Evolutionary conservation across 2,888 invertebrate genomes (phyloP), one percentile per base, ranked within the genome.

Genomic region (Steinernema scapterisci): DNA sequence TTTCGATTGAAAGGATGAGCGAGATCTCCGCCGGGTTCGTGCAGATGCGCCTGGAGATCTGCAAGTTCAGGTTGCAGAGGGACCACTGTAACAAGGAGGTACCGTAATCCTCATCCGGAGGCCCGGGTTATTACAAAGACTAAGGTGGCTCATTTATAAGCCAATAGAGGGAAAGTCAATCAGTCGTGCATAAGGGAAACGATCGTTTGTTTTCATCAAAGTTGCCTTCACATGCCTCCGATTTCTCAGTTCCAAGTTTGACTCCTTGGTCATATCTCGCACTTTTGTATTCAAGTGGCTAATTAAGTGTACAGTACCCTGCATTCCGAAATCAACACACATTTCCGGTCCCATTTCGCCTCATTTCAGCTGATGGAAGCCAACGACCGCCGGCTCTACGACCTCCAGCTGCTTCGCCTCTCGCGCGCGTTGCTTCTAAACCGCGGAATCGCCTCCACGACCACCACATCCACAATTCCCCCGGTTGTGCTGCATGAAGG

Each of bases 381-480:
- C 27, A 82, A 80, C 38, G 81, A 81, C 23, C 70, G 54, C 6
- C 78, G 80, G 27, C 70, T 77, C 56, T 83, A 83, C 71, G 73
- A 77, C n/a, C 73, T 81, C 19, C 63, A 82, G 21, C 72, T 76
- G 51, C 75, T 82, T 25, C 72, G 81, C 16, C 63, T 63, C 27
- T 63, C 63, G 16, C 21, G 63, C 2, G 27, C 63, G 31, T 31
- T 31, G 16, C 27, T 63, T 5, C 31, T 63, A 16, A 11, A 16
- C 16, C 63, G 63, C 31, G 16, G 27, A 21, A 25, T 16, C 27
- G 16, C 27, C 27, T 27, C 31, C 31, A 31, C 63, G 19, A 19
- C 16, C 7, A 48, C 48, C 16, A 48, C 48, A 5, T 16, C 19
- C n/a, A 48, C n/a, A 2, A 25, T 31, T 7, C 63, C 63, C 13